Conservation (phyloP, 2,888 invertebrate genomes). For the Drosophila ustulata region DNA sequence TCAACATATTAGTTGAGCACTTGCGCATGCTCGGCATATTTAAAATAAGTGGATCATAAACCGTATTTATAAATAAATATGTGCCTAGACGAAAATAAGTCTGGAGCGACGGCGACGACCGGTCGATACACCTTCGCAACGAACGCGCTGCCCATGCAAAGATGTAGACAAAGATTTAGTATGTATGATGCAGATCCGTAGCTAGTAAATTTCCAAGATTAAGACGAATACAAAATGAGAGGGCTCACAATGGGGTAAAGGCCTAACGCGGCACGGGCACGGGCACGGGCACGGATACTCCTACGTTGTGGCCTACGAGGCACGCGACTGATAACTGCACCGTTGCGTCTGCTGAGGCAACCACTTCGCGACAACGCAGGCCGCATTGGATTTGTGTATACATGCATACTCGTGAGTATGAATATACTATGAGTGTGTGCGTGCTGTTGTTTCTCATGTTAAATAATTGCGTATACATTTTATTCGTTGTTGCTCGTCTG, state of each 20-base stretch:
- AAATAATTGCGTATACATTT: constrained; percentile 78
- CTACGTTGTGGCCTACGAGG: constrained; percentile 73
- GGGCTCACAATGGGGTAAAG: constrained; percentile 12
- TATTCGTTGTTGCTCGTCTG: constrained; percentile 59
- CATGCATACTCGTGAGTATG: neutral
- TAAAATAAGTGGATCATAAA: constrained; percentile 47
- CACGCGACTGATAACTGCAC: constrained; percentile 79
- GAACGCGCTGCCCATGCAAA: constrained; percentile 34
- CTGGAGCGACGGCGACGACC: constrained; percentile 27
- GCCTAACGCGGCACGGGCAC: constrained; percentile 40
- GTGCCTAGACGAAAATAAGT: constrained; percentile 32
- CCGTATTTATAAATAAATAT: constrained; percentile 41
- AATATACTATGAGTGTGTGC: constrained; percentile 20
- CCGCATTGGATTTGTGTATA: constrained; percentile 11
- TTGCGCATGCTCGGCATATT: constrained; percentile 43
- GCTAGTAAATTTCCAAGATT: neutral
- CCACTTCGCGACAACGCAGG: constrained; percentile 60
- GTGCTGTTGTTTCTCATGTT: constrained; percentile 62
- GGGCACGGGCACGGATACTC: constrained; percentile 49
- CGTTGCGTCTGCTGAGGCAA: constrained; percentile 49
- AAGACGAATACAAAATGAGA: neutral
- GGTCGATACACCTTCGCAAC: constrained; percentile 27
- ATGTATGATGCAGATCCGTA: constrained; percentile 9
- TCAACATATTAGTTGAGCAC: constrained; percentile 22
- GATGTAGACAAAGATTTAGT: constrained; percentile 24